phyloP scores from a whole-genome alignment of 2,888 invertebrate species.

The Rhaphigaster nebulosa region DNA sequence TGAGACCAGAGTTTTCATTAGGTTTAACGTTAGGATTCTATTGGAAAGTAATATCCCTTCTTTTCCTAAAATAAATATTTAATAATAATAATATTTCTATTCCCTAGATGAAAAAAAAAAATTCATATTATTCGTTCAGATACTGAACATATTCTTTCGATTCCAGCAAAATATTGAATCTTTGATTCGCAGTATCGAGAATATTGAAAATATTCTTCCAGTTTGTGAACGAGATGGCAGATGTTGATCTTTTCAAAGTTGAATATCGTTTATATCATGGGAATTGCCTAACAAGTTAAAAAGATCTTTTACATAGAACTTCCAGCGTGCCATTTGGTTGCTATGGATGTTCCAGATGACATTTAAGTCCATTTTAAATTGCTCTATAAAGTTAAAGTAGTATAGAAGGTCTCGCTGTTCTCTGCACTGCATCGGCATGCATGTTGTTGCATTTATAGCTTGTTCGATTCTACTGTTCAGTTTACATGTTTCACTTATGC shows the following conservation, averaged over 20 bases:
- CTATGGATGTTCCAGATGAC: constrained; percentile 2
- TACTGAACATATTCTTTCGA: no score
- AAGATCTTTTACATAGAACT: background rate
- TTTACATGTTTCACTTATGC: background rate
- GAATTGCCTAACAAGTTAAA: background rate
- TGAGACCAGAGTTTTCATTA: no score
- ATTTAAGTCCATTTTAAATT: constrained; percentile 10
- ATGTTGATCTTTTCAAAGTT: background rate
- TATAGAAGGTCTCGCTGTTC: background rate
- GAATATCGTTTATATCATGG: background rate
- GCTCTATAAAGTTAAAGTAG: constrained; percentile 12
- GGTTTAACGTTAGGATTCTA: no score
- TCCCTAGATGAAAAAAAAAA: no score
- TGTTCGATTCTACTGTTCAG: background rate
- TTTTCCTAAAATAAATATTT: no score
- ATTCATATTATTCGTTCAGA: no score
- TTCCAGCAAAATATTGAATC: no score
- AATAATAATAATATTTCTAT: no score
- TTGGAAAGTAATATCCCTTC: no score
- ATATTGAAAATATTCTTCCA: no score
- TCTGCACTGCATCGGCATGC: background rate
- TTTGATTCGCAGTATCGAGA: no score
- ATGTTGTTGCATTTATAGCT: constrained; percentile 5
- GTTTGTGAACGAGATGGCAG: no score
- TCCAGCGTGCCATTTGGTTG: background rate